Conservation (phyloP, 2,113 vertebrate species). For the Psittacara wagleri region DNA sequence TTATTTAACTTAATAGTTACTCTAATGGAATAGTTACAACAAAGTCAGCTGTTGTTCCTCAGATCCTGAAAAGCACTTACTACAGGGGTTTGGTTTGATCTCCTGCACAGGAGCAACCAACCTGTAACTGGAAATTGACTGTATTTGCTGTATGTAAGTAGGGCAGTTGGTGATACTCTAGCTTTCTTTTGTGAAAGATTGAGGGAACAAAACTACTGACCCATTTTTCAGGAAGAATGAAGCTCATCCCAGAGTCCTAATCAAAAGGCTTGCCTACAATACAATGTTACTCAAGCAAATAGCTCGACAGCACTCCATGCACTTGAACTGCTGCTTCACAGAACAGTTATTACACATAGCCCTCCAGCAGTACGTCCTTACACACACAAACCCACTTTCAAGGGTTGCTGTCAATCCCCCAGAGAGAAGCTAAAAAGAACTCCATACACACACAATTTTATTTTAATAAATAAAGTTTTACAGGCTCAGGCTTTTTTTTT, state of each 20-base stretch:
- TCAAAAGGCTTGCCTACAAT: not conserved
- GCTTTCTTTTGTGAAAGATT: not conserved
- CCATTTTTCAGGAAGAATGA: not conserved
- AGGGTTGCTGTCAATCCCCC: not conserved
- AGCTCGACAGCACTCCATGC: not conserved
- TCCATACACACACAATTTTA: constrained; percentile 41
- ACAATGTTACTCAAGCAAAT: accelerated
- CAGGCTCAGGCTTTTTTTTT: constrained; percentile 39
- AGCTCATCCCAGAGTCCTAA: not conserved
- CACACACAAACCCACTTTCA: not conserved
- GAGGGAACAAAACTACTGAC: not conserved
- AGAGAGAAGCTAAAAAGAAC: not conserved
- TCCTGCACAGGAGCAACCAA: not conserved
- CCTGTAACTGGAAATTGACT: not conserved
- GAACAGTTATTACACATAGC: not conserved
- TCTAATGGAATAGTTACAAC: not conserved
- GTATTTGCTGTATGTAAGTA: not conserved
- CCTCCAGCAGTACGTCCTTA: not conserved
- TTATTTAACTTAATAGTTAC: not conserved
- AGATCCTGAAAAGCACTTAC: not conserved
- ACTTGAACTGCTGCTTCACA: not conserved
- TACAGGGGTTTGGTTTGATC: not conserved
- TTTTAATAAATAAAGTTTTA: constrained; percentile 74
- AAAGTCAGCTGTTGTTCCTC: not conserved
- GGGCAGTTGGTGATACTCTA: not conserved